Percentiles rank a stretch among this genome's conserved stretches.
Conservation (phyloP, 2,888 invertebrate genomes). For the Hirtodrosophila trivittata region DNA sequence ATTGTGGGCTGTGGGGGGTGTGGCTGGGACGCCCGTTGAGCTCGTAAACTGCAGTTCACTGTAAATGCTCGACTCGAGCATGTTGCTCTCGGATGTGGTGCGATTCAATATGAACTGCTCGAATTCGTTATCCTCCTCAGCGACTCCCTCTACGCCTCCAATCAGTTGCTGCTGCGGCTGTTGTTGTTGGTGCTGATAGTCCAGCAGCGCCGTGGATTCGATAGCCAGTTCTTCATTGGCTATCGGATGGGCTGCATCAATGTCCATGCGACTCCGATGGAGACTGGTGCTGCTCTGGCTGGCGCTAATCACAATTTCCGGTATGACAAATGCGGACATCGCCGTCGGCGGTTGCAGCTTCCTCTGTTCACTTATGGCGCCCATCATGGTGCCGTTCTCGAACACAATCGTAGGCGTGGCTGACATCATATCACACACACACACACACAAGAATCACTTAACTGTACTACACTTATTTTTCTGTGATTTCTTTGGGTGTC, state of each 20-base stretch:
- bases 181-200: slow-evolving; percentile 31
- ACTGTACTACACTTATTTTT: slow-evolving; percentile 5
- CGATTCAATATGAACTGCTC: slow-evolving; percentile 79
- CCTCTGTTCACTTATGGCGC: slow-evolving; percentile 66
- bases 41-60: slow-evolving; percentile 76
- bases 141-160: neutral
- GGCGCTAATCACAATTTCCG: slow-evolving; percentile 78
- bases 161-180: slow-evolving; percentile 38
- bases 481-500: slow-evolving; percentile 6
- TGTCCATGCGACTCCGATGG: slow-evolving; percentile 61
- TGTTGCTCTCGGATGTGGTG: slow-evolving; percentile 80
- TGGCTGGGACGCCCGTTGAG: slow-evolving; percentile 20
- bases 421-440: slow-evolving; percentile 31
- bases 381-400: slow-evolving; percentile 83
- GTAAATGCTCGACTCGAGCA: slow-evolving; percentile 81
- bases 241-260: slow-evolving; percentile 26
- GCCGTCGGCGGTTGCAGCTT: slow-evolving; percentile 40
- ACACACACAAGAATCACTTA: slow-evolving; percentile 27
- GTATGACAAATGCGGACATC: slow-evolving; percentile 56
- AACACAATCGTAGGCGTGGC: slow-evolving; percentile 66
- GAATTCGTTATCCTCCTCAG: slow-evolving; percentile 65
- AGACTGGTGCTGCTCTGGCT: slow-evolving; percentile 70
- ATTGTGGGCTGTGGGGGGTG: slow-evolving; percentile 58
- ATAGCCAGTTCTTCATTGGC: slow-evolving; percentile 57
- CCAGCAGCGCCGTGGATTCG: slow-evolving; percentile 74